Percentiles rank a stretch among this genome's conserved stretches.
Conservation (phyloP, 2,797 vertebrate species). For the Peromyscus attwateri region DNA sequence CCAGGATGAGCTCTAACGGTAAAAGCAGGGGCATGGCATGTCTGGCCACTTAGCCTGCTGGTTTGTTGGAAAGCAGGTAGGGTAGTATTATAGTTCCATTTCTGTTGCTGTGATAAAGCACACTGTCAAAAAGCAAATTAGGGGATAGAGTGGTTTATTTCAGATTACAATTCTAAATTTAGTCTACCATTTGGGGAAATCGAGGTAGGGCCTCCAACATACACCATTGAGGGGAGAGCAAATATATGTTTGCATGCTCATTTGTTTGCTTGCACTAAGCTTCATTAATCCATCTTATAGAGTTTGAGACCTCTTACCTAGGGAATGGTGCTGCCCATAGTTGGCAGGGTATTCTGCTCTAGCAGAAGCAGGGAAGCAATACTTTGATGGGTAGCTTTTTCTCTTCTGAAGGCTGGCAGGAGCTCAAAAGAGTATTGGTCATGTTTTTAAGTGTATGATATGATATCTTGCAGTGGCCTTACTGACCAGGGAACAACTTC, state of each 20-base stretch:
- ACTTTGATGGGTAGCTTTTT: background rate
- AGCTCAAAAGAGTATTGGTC: background rate
- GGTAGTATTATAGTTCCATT: background rate
- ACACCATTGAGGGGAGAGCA: background rate
- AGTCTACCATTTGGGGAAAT: background rate
- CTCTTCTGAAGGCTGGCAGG: background rate
- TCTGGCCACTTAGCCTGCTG: background rate
- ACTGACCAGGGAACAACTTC: background rate
- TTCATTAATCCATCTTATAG: background rate
- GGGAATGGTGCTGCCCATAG: background rate
- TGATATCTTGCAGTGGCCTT: background rate
- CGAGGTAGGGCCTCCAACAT: background rate
- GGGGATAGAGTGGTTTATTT: background rate
- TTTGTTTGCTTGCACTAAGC: background rate
- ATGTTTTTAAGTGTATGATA: background rate
- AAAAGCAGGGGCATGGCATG: background rate
- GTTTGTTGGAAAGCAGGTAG: background rate
- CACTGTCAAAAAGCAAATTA: background rate
- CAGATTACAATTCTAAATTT: background rate
- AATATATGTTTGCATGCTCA: background rate
- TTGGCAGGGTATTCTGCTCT: background rate
- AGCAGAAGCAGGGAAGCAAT: background rate
- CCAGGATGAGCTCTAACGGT: background rate
- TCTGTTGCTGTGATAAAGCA: background rate
- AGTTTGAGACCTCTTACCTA: background rate